Evolutionary conservation across 2,113 vertebrate genomes (phyloP).

Genomic region (Tenrec ecaudatus): DNA sequence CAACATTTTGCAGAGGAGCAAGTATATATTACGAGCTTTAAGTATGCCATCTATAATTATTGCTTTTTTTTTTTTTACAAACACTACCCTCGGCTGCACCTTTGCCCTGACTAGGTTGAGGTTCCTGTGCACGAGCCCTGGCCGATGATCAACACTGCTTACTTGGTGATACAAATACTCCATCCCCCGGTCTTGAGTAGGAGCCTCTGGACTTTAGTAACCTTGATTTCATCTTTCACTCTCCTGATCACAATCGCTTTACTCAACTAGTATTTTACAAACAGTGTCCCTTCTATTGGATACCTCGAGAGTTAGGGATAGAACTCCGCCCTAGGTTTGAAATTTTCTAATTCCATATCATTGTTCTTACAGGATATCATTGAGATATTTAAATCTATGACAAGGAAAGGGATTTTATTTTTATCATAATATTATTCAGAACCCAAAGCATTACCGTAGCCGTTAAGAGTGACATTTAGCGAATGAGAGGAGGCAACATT

Average conservation of each 20-base stretch:
- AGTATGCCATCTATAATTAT: too few relatives aligned
- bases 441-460: background rate
- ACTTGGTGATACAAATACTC: background rate
- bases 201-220: background rate
- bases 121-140: background rate
- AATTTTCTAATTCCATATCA: background rate
- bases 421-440: constrained; percentile 56
- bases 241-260: background rate
- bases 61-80: too few relatives aligned
- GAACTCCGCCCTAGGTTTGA: background rate
- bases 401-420: constrained; percentile 44
- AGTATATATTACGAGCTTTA: too few relatives aligned
- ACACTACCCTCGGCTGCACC: too few relatives aligned
- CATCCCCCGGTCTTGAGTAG: background rate
- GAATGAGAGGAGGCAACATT: constrained; percentile 61
- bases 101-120: background rate
- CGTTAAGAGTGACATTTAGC: constrained; percentile 69
- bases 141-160: background rate
- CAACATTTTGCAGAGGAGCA: too few relatives aligned
- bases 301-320: background rate
- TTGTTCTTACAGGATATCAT: constrained; percentile 7
- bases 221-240: background rate
- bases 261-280: background rate
- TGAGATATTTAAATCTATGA: background rate
- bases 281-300: background rate